Evolutionary conservation across 53 echinoderm and acorn worm genomes (phyloP), one percentile per base, ranked within the genome.

Genomic region (Temnopleurus reevesii): DNA sequence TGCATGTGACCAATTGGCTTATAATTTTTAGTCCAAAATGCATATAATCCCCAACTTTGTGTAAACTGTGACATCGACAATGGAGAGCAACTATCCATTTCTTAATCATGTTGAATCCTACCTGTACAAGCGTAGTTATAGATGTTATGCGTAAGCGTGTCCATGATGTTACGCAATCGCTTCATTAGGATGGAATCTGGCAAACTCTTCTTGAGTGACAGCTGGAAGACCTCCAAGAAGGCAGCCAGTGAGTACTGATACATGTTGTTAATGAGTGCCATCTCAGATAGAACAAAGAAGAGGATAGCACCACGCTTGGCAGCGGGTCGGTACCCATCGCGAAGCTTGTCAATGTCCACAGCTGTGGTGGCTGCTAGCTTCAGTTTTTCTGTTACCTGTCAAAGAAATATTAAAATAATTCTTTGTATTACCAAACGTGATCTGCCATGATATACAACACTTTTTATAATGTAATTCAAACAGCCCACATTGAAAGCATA

Each of bases 101-200:
- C n/a, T n/a, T n/a, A n/a, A n/a, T n/a, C n/a, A n/a, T n/a, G n/a
- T n/a, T n/a, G n/a, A n/a, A n/a, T n/a, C 30, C 60, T 79, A 99
- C 99, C 99, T 82, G 99, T 99, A 89, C 99, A 99, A 4, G 99
- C 99, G 65, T 99, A 99, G 91, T 99, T 99, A 89, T 99, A 99
- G 44, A 99, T 90, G 34, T 99, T 99, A 66, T 99, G 94, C 0
- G 99, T 99, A 64, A 96, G 93, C 0, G 99, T 96, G 53, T 96
- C 99, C 95, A 96, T 99, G 91, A 99, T 99, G 91, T 99, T 99
- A 46, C 91, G 83, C 47, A 99, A 66, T 12, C 99, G 92, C 63
- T 99, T 99, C 71, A 96, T 90, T 84, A 99, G 90, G 90, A 99
- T 96, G 86, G 99, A 99, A 82, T 96, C 96, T 3, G 99, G 96